Base-by-base conservation (phyloP, 2,888 invertebrate species). In the Drosophila diplacantha region DNA sequence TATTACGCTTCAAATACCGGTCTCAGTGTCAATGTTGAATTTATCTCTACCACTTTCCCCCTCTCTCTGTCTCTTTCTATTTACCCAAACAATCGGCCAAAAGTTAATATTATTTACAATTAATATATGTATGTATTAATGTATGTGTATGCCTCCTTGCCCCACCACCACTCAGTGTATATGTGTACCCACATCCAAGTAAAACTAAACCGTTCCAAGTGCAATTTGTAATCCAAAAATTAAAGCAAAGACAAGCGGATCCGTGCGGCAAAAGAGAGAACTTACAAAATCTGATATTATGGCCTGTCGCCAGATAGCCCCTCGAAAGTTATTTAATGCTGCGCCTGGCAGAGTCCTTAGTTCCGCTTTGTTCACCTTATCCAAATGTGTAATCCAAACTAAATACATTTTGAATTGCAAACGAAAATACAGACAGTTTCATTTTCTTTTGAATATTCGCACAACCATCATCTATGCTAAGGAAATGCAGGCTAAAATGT, bases 161-260 rank as follows among this genome's bases (percentile, higher is more conserved):
- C 60, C n/a, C 54, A 12, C 41, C 67, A 62, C 38, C 44, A 29
- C 31, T 55, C 37, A 55, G 55, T 64, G 63, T 64, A 50, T 55
- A 50, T 62, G 63, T 38, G 3, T 44, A 37, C 31, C 58, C 58
- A 71, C 71, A 24, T 44, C 37, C 43, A 71, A 75, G 59, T 71
- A 57, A 72, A 73, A 52, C 73, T 57, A 57, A 55, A 50, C 59
- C 74, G 65, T 77, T 76, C 71, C 78, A 80, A 80, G 77, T 80
- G 81, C 76, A 80, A 76, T 76, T 76, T 76, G 61, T 66, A 71
- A 73, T 52, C 62, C 39, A 69, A 60, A 52, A 58, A 32, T 4
- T 9, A 24, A 24, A 11, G 41, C 9, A 24, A 41, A 5, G 26
- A 37, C n/a, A 20, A 24, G 16, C 55, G 18, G 16, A 46, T 26